A percentile compares a stretch with the other conserved stretches of the same genome.
Conservation (phyloP, 2,888 invertebrate genomes). For the Clusia tigrina region DNA sequence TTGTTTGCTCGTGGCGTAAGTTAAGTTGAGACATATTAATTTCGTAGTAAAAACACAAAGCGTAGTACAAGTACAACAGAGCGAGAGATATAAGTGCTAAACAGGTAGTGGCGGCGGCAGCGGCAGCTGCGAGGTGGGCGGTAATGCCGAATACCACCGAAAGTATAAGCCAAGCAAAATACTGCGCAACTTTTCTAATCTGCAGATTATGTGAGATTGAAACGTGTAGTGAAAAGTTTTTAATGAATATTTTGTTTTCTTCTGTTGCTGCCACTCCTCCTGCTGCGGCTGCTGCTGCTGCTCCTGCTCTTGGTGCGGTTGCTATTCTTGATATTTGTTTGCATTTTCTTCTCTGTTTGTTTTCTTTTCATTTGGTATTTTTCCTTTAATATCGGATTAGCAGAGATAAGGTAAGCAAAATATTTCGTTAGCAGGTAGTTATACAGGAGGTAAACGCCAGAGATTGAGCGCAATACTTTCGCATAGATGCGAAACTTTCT, state of each 20-base stretch:
- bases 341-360: background rate
- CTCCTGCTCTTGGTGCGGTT: background rate
- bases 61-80: background rate
- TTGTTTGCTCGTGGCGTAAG: background rate
- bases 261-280: background rate
- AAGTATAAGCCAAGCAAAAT: background rate
- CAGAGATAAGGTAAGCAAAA: no score
- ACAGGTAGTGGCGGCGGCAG: no score
- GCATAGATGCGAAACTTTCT: no score
- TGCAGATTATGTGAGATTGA: constrained; percentile 9
- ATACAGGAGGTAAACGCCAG: no score
- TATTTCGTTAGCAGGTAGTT: no score
- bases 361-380: background rate
- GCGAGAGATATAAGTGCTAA: background rate
- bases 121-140: no score
- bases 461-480: no score
- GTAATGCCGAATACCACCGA: background rate
- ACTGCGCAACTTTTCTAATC: constrained; percentile 5
- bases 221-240: constrained; percentile 12
- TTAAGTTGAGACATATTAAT: background rate
- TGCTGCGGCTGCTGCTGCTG: background rate
- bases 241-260: background rate
- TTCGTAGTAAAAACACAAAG: background rate
- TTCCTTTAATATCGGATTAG: no score
- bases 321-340: background rate